Percentiles rank a stretch among this genome's conserved stretches.
These are phyloP conservation scores for Seriola dumerili DNA, from an alignment of 2,113 vertebrate species.

Conservation along the genomic window DNA sequence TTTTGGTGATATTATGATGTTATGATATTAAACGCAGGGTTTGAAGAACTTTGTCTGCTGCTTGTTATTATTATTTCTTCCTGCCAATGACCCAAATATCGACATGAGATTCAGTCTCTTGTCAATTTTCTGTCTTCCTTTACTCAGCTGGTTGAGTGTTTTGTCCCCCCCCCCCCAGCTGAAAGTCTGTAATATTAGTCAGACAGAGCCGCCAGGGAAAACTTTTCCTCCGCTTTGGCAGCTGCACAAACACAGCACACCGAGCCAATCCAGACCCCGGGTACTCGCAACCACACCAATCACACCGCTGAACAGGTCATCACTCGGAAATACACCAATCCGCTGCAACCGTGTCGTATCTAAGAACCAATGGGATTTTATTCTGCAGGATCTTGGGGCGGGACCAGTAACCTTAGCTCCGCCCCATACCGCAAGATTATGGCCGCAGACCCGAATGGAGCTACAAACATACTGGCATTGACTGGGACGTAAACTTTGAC, in stretches of 20 bases:
- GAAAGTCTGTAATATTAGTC: background rate
- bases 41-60: background rate
- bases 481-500: constrained; percentile 72
- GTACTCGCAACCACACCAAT: constrained; percentile 46
- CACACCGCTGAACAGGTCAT: background rate
- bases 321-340: constrained; percentile 52
- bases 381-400: constrained; percentile 58
- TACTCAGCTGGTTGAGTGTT: background rate
- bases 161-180: background rate
- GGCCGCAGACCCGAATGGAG: constrained; percentile 80
- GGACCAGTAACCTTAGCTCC: constrained; percentile 29
- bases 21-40: too few species aligned
- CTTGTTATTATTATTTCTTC: background rate
- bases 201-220: constrained; percentile 9
- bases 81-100: background rate
- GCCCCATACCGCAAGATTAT: constrained; percentile 85
- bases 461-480: constrained; percentile 47
- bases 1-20: background rate
- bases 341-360: fast-evolving
- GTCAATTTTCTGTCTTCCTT: background rate
- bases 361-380: constrained; percentile 54
- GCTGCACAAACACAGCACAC: background rate
- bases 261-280: constrained; percentile 39
- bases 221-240: constrained; percentile 35
- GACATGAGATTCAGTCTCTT: too few species aligned